These are phyloP conservation scores for Cichladusa arquata DNA, from an alignment of 2,113 vertebrate species.

Conservation along the genomic window DNA sequence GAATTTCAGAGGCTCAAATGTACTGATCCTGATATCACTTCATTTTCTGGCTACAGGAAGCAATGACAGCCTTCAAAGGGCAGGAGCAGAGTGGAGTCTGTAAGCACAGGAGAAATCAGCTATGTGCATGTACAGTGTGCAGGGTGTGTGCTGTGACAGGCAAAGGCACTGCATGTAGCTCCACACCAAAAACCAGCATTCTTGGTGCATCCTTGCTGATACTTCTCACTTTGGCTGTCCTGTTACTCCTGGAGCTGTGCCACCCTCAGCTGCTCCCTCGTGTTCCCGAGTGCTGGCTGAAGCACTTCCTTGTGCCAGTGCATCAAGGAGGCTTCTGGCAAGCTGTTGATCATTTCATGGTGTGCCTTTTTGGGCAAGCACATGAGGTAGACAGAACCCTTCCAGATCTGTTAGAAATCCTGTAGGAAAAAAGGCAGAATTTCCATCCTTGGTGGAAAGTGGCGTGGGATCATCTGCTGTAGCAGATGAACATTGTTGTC, in stretches of 20 bases:
- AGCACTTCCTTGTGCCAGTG: not conserved
- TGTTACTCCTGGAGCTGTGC: not conserved
- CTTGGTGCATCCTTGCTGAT: not conserved
- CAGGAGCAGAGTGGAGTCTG: not conserved
- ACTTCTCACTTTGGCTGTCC: not conserved
- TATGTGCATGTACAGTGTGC: not conserved
- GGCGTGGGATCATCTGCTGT: not conserved
- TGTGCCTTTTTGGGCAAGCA: not conserved
- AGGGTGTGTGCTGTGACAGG: not conserved
- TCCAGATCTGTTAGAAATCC: not conserved
- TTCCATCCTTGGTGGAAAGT: not conserved
- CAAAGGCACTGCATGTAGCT: not conserved
- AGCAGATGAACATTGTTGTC: rapidly evolving
- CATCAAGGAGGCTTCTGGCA: not conserved
- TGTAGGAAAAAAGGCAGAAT: not conserved
- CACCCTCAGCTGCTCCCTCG: rapidly evolving
- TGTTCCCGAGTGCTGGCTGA: rapidly evolving
- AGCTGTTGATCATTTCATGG: not conserved
- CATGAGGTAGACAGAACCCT: not conserved
- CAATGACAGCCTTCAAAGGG: not conserved
- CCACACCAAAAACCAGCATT: rapidly evolving
- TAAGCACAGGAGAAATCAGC: not conserved
- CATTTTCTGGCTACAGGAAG: not conserved
- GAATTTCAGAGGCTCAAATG: slow-evolving; percentile 38
- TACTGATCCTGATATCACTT: not conserved